Evolutionary conservation across 1,140 invertebrate genomes (phyloP), one percentile per base, ranked within the genome.

Genomic region (Ctenoplectra terminalis): DNA sequence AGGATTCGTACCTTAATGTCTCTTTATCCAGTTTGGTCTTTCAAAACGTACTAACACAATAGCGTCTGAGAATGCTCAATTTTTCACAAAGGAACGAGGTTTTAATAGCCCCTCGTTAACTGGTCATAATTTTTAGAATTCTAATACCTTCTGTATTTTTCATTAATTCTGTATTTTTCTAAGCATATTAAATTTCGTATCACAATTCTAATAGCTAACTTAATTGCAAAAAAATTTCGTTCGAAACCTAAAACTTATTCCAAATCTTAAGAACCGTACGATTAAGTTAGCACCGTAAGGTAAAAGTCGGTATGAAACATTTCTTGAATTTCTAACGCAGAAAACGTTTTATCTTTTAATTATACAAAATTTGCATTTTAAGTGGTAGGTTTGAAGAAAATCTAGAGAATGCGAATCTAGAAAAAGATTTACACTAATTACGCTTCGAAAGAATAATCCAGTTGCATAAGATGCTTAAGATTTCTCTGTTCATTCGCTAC

Each of bases 1-100:
- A 77, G 50, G 54, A 77, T 85, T 90, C 81, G 15, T 67, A 40
- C 74, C 83, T 86, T 88, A 89, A 85, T 86, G 77, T 84, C 84
- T 85, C 77, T 85, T 84, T 85, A 52, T 67, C n/a, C 78, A 63
- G 40, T 75, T 79, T 58, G 54, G n/a, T 75, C 71, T 63, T 77
- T 74, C 60, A 66, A 73, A 76, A 63, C 52, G 34, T 17, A 61
- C 81, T 37, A 67, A 73, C 50, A 78, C 78, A 31, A 54, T 56
- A 37, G 46, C 40, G 46, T 76, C 6, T 26, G 15, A 34, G 52
- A 69, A 78, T 63, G 31, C 37, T 52, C 48, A 48, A 74, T 80
- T 87, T 82, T 81, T 79, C 70, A 54, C 37, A 56, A 80, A 26
- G 23, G 2, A 48, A 50, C 17, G 11, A 48, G 31, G 29, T 37